Percentiles rank a stretch among this genome's conserved stretches.
Conservation (phyloP, 2,797 vertebrate species). For the Erpetoichthys calabaricus region DNA sequence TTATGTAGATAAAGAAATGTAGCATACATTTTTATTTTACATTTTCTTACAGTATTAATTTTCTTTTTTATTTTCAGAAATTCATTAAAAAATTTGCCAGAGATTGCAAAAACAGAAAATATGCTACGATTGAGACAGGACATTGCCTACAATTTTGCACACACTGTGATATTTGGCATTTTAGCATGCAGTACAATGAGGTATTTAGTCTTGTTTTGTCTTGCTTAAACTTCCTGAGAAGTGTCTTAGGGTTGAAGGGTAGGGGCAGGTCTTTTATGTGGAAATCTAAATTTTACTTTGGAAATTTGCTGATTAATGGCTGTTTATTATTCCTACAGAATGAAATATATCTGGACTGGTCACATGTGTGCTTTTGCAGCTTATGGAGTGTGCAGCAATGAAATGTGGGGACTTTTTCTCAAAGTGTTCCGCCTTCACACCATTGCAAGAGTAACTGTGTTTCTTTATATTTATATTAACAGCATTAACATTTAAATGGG, state of each 20-base stretch:
- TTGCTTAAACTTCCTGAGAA: too few species aligned
- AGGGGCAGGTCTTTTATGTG: too few species aligned
- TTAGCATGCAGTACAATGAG: constrained; percentile 91
- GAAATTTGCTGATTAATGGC: background rate
- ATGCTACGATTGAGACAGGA: constrained; percentile 53
- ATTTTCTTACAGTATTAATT: background rate
- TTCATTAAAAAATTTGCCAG: constrained; percentile 20
- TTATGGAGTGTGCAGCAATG: constrained; percentile 75
- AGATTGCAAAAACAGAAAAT: constrained; percentile 24
- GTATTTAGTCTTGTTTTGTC: constrained; percentile 32
- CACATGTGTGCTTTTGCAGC: constrained; percentile 86
- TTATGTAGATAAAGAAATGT: too few species aligned
- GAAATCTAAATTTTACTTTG: too few species aligned
- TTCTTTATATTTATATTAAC: background rate
- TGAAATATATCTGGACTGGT: constrained; percentile 96
- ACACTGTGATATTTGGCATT: constrained; percentile 73
- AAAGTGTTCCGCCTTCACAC: constrained; percentile 53
- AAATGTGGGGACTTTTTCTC: constrained; percentile 67
- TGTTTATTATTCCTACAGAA: constrained; percentile 44
- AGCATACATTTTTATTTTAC: background rate
- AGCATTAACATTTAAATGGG: too few species aligned
- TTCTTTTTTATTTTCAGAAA: constrained; percentile 19
- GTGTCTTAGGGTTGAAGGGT: too few species aligned
- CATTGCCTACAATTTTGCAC: constrained; percentile 74
- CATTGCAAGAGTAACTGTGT: constrained; percentile 43